These are phyloP conservation scores for Acanthoscelides obtectus DNA, from an alignment of 2,888 invertebrate species.

Conservation along the genomic window DNA sequence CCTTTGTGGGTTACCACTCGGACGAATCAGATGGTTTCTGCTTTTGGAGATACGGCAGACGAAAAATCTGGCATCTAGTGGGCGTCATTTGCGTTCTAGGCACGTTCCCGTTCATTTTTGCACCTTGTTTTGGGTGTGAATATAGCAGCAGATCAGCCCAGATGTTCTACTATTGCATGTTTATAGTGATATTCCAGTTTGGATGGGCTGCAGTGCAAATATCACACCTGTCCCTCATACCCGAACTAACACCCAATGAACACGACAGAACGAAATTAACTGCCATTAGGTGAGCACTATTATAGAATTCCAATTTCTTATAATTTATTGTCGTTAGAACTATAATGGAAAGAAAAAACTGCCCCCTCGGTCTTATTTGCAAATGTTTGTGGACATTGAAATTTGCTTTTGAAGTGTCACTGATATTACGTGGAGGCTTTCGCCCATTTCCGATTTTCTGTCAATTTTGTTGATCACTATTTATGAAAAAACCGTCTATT, in stretches of 20 bases:
- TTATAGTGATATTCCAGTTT: constrained; percentile 82
- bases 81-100: constrained; percentile 71
- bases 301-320: too few species aligned
- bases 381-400: too few species aligned
- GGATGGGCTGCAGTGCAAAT: constrained; percentile 93
- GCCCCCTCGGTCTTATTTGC: too few species aligned
- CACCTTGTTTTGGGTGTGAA: constrained; percentile 66
- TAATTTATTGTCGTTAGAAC: too few species aligned
- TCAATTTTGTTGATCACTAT: too few species aligned
- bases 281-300: constrained; percentile 44
- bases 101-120: constrained; percentile 86
- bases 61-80: constrained; percentile 85
- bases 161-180: constrained; percentile 70
- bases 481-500: too few species aligned
- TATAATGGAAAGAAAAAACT: too few species aligned
- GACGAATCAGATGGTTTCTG: constrained; percentile 66
- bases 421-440: too few species aligned
- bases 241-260: constrained; percentile 70
- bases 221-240: constrained; percentile 84
- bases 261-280: constrained; percentile 72
- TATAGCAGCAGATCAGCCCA: constrained; percentile 62
- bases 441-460: too few species aligned
- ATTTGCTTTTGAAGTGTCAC: too few species aligned
- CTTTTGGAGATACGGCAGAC: constrained; percentile 68
- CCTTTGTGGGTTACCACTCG: constrained; percentile 81